phyloP scores from a whole-genome alignment of 2,113 vertebrate genomes.

The Melanotaenia duboulayi region DNA sequence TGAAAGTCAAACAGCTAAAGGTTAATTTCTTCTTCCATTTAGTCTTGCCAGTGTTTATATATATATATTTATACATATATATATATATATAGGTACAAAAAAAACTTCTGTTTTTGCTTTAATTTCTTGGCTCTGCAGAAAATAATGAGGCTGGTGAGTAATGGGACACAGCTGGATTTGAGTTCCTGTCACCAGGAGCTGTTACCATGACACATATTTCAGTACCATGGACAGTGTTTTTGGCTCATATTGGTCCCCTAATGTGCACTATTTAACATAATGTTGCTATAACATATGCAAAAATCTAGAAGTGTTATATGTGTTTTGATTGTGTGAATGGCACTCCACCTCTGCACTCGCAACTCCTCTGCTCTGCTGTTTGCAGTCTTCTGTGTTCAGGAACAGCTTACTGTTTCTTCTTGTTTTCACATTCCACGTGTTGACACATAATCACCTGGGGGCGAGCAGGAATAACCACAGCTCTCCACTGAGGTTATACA shows the following conservation, averaged over 20 bases:
- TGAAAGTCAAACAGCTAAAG: too few relatives aligned
- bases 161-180: not conserved
- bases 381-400: slow-evolving; percentile 18
- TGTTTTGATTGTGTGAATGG: not conserved
- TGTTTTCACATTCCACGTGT: slow-evolving; percentile 3
- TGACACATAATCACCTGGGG: slow-evolving; percentile 18
- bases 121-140: not conserved
- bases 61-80: too few relatives aligned
- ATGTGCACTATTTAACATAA: not conserved
- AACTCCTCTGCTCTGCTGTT: not conserved
- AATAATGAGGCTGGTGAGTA: slow-evolving; percentile 11
- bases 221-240: slow-evolving; percentile 20
- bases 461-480: slow-evolving; percentile 2
- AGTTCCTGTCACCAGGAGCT: not conserved
- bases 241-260: not conserved
- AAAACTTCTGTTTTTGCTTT: not conserved
- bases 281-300: slow-evolving; percentile 9
- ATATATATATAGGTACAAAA: too few relatives aligned
- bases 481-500: slow-evolving; percentile 9
- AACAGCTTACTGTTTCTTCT: slow-evolving; percentile 2
- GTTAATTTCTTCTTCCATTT: too few relatives aligned
- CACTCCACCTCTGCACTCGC: slow-evolving; percentile 3
- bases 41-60: too few relatives aligned
- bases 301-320: slow-evolving; percentile 1
- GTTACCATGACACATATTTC: not conserved